Conservation (phyloP, 1,140 invertebrate species). For the Tetranychus cinnabarinus region DNA sequence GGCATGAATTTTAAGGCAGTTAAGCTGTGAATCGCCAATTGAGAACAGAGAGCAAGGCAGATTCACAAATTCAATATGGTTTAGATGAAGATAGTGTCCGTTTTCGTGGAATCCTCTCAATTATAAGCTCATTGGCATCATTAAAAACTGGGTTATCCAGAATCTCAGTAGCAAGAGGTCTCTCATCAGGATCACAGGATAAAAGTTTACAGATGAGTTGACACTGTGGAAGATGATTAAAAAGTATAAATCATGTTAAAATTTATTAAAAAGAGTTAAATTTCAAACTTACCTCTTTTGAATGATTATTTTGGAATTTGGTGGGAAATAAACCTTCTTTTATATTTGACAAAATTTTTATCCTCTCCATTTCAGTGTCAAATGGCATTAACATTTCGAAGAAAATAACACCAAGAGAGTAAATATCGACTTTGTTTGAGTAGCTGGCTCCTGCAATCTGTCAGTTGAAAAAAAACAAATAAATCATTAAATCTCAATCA, state of each 20-base stretch:
- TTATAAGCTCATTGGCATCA: not conserved
- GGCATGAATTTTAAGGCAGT: too few relatives aligned
- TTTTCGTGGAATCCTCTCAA: not conserved
- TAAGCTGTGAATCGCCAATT: too few relatives aligned
- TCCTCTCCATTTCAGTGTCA: conserved; percentile 64
- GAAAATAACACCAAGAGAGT: conserved; percentile 74
- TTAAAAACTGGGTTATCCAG: not conserved
- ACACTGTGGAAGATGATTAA: conserved; percentile 25
- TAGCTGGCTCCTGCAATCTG: conserved; percentile 37
- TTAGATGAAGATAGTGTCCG: not conserved
- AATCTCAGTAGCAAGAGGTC: conserved; percentile 51
- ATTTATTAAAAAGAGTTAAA: too few relatives aligned
- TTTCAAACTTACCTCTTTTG: conserved; percentile 3
- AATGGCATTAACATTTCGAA: conserved; percentile 77
- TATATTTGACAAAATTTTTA: conserved; percentile 18
- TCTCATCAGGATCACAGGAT: conserved; percentile 36
- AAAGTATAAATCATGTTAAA: too few relatives aligned
- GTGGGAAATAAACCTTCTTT: conserved; percentile 4
- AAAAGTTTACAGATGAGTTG: conserved; percentile 49
- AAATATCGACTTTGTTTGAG: conserved; percentile 88
- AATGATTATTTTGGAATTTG: conserved; percentile 6
- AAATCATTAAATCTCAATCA: too few relatives aligned
- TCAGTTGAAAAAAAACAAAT: too few relatives aligned
- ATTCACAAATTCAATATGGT: not conserved
- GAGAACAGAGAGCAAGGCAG: not conserved